Evolutionary conservation across 2,888 invertebrate species (phyloP), one percentile per base, ranked within the genome.

Genomic region (Meghimatium bilineatum): DNA sequence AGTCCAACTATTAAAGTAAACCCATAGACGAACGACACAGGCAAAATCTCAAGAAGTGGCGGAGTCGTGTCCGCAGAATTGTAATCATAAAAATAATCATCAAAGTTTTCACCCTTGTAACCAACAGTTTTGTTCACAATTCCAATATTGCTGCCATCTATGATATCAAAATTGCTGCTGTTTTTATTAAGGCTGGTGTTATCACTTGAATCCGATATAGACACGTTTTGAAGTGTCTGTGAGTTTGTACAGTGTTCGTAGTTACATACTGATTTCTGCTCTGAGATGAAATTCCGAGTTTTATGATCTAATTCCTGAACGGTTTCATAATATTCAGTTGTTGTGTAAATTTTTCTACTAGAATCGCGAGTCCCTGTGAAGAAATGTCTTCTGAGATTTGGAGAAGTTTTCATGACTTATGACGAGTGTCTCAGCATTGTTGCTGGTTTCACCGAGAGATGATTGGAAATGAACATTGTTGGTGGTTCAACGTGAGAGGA

Each of bases 11-110:
- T 17, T 49, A 86, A 63, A 10, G 85, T 86, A 29, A 80, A 67
- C 6, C 84, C 85, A 69, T 86, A 86, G 56, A 86, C 84, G 36
- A 84, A 5, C 12, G 85, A 83, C 60, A 86, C 85, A 0, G 85
- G 84, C 38, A 86, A 49, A 26, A 86, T 69, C 60, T 86, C 85
- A 5, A 36, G 79, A 23, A 86, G 67, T 10, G 85, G 85, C 32
- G 82, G 6, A 0, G 84, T 74, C 3, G 36, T 34, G 56, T 84
- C 63, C 0, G 83, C 77, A 14, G 26, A 67, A 26, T 56, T 66
- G 76, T 84, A 82, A 34, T 86, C 85, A 69, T 86, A 86, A 60
- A 63, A 12, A 74, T 83, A 79, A n/a, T 85, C 85, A 23, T 79
- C 80, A 2, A 2, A 23, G 17, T 56, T 14, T 3, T 56, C 17